These are phyloP conservation scores for Dryas iulia DNA, from an alignment of 1,140 invertebrate genomes.

Conservation along the genomic window DNA sequence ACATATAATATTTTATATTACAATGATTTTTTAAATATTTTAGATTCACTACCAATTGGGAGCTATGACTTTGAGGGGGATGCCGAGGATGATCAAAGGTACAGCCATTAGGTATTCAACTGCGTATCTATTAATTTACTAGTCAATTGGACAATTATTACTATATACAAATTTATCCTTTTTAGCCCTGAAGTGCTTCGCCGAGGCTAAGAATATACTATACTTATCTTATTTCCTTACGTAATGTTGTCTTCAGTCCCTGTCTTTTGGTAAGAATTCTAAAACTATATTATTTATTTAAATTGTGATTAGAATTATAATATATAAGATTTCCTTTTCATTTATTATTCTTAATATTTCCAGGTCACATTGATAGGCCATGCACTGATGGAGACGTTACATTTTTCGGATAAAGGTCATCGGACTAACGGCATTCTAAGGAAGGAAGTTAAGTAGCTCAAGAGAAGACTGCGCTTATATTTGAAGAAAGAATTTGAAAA, in stretches of 20 bases:
- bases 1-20: background rate
- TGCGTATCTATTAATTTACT: too few relatives aligned
- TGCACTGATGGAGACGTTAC: background rate
- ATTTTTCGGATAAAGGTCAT: constrained; percentile 1
- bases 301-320: too few relatives aligned
- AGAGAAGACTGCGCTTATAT: background rate
- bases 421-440: constrained; percentile 2
- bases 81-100: background rate
- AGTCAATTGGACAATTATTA: background rate
- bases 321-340: too few relatives aligned
- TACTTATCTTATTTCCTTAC: constrained; percentile 3
- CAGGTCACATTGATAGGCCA: constrained; percentile 1
- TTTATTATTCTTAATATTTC: background rate
- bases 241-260: constrained; percentile 1
- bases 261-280: background rate
- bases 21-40: background rate
- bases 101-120: background rate
- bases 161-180: background rate
- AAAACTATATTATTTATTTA: too few relatives aligned
- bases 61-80: background rate
- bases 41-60: background rate
- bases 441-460: constrained; percentile 4
- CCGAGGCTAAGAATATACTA: background rate
- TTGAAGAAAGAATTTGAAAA: constrained; percentile 1
- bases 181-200: background rate